Evolutionary conservation across 2,888 invertebrate genomes (phyloP).

Genomic region (Galeopsomyia nigrocyanea): DNA sequence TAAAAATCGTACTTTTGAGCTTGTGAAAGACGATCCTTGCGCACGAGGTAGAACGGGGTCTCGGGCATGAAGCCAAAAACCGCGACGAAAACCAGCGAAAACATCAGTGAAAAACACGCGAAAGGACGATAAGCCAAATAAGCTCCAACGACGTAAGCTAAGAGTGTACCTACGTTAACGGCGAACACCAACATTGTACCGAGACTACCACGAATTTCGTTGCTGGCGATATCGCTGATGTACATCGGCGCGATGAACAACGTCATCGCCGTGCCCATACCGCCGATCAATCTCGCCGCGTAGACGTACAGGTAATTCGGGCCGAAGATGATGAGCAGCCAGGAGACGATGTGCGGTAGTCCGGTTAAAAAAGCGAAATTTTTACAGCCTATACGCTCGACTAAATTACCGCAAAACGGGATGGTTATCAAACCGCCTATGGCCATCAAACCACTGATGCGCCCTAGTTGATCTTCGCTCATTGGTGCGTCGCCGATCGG

Average conservation of each 20-base stretch:
- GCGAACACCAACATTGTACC: conserved; percentile 71
- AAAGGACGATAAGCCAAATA: conserved; percentile 68
- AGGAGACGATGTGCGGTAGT: conserved; percentile 73
- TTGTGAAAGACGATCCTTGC: conserved; percentile 64
- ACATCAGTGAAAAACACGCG: conserved; percentile 66
- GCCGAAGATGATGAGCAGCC: conserved; percentile 72
- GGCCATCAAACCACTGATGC: too few relatives aligned
- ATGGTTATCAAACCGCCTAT: conserved; percentile 72
- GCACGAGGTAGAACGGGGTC: conserved; percentile 70
- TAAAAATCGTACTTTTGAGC: conserved; percentile 61
- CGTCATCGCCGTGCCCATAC: conserved; percentile 72
- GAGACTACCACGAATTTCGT: conserved; percentile 70
- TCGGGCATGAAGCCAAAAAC: conserved; percentile 71
- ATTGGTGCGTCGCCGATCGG: too few relatives aligned
- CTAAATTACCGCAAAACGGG: conserved; percentile 68
- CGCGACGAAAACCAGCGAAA: conserved; percentile 67
- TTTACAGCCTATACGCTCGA: conserved; percentile 72
- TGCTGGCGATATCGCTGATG: conserved; percentile 76
- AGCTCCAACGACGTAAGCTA: conserved; percentile 68
- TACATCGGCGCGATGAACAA: conserved; percentile 75
- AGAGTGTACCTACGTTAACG: conserved; percentile 68
- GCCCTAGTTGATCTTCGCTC: too few relatives aligned
- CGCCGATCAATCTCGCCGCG: conserved; percentile 73
- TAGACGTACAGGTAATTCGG: conserved; percentile 69
- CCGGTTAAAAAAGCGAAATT: conserved; percentile 71